A percentile compares a stretch with the other conserved stretches of the same genome.
These are phyloP conservation scores for Petrocephalus zakoni DNA, from an alignment of 2,113 vertebrate genomes.

Conservation along the genomic window DNA sequence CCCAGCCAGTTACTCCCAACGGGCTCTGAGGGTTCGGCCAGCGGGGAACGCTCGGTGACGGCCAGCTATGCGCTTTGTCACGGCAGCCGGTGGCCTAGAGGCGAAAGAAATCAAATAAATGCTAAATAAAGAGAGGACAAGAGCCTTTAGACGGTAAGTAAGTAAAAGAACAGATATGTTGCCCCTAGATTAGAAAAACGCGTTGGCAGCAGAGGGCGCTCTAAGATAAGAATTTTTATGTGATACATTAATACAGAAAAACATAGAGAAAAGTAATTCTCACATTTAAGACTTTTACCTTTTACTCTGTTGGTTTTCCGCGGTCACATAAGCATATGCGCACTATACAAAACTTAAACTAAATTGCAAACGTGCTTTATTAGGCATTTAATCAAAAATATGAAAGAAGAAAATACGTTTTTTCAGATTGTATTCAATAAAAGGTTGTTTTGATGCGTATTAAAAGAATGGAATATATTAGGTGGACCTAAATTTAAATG, in stretches of 20 bases:
- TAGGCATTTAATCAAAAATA: neutral
- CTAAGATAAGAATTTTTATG: conserved; percentile 21
- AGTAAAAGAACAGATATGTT: neutral
- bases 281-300: neutral
- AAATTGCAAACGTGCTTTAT: neutral
- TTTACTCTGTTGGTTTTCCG: neutral
- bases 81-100: neutral
- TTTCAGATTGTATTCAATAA: neutral
- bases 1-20: conserved; percentile 69
- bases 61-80: conserved; percentile 31
- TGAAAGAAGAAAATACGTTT: neutral
- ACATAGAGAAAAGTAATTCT: neutral
- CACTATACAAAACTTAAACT: neutral
- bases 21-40: conserved; percentile 59
- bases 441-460: neutral
- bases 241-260: neutral
- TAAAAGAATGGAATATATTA: neutral
- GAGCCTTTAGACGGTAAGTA: neutral
- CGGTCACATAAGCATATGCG: neutral
- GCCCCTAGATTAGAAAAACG: neutral
- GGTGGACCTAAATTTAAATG: neutral
- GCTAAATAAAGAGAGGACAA: neutral
- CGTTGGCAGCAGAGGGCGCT: conserved; percentile 37
- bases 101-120: neutral
- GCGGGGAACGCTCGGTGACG: conserved; percentile 68